These are phyloP conservation scores for Blastomussa wellsi DNA, from an alignment of 92 coral and sea anemone species.

Conservation along the genomic window DNA sequence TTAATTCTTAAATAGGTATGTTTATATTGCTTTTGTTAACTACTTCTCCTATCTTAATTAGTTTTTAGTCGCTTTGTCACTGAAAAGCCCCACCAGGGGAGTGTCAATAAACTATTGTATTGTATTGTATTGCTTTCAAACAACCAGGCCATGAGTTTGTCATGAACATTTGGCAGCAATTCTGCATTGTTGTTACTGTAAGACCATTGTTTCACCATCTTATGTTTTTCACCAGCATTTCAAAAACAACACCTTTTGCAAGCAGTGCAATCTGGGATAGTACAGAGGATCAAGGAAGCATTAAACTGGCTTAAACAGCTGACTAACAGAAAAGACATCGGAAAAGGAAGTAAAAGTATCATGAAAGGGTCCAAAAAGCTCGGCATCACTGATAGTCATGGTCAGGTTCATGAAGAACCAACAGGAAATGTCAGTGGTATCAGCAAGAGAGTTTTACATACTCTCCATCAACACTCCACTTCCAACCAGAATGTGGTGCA, in stretches of 20 bases:
- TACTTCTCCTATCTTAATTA: too few species aligned
- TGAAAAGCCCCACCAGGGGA: too few species aligned
- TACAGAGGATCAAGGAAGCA: slow-evolving; percentile 59
- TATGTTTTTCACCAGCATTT: slow-evolving; percentile 56
- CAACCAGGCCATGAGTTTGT: neutral
- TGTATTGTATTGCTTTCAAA: too few species aligned
- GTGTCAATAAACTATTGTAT: too few species aligned
- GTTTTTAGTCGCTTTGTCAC: too few species aligned
- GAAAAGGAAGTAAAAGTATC: slow-evolving; percentile 45
- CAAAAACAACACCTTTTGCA: slow-evolving; percentile 66
- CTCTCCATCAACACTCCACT: slow-evolving; percentile 65
- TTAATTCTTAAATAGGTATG: too few species aligned
- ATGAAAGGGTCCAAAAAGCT: slow-evolving; percentile 54
- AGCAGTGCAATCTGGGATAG: slow-evolving; percentile 85
- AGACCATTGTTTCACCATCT: neutral
- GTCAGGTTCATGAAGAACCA: slow-evolving; percentile 11
- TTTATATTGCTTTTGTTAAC: too few species aligned
- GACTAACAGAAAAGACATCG: slow-evolving; percentile 37
- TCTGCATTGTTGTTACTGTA: neutral
- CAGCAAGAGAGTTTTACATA: slow-evolving; percentile 46
- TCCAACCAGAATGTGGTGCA: slow-evolving; percentile 82
- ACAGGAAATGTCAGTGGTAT: neutral
- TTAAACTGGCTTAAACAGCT: slow-evolving; percentile 57
- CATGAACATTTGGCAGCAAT: neutral
- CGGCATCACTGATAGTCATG: slow-evolving; percentile 29